Conservation (phyloP, 2,113 vertebrate species). For the Neofelis nebulosa region DNA sequence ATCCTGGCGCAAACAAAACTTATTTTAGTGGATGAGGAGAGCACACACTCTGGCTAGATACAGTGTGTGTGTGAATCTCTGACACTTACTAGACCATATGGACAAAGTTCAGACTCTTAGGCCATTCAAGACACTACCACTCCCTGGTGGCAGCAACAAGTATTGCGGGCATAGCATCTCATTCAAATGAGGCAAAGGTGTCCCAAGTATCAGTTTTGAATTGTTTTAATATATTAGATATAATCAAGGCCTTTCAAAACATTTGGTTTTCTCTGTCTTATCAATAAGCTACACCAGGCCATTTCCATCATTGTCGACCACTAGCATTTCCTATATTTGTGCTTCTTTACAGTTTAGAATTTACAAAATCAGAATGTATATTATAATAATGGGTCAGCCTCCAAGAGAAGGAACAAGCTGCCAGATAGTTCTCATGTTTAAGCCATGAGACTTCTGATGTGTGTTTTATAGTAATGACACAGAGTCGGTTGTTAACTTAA, state of each 20-base stretch:
- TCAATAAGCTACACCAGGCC: neutral
- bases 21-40: neutral
- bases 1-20: neutral
- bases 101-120: neutral
- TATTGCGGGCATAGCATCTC: slow-evolving; percentile 45
- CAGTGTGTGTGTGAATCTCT: neutral
- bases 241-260: neutral
- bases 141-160: neutral
- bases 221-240: slow-evolving; percentile 5
- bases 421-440: neutral
- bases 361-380: neutral
- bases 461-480: neutral
- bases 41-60: neutral
- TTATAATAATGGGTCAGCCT: neutral
- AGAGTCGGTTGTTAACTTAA: neutral
- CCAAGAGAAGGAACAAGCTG: neutral
- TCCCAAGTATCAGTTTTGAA: neutral
- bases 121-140: neutral
- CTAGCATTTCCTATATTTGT: neutral
- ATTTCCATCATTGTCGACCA: slow-evolving; percentile 1
- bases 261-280: neutral
- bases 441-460: neutral
- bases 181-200: neutral
- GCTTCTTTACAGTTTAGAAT: neutral
- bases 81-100: neutral